Percentiles rank a stretch among this genome's conserved stretches.
Conservation (phyloP, 2,888 invertebrate genomes). For the Caenorhabditis macrosperma region DNA sequence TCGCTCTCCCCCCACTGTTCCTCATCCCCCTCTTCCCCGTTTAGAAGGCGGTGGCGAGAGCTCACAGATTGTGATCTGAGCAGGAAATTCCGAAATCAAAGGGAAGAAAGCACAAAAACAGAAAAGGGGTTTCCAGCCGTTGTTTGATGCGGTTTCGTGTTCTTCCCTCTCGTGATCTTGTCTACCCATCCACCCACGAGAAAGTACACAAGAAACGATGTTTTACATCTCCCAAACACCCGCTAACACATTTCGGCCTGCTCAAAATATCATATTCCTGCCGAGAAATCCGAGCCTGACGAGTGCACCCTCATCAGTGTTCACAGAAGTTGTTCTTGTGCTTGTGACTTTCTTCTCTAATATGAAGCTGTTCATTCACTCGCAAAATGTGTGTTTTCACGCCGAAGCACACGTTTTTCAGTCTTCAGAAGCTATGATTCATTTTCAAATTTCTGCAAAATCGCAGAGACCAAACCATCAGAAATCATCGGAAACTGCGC, state of each 20-base stretch:
- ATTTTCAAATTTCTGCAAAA: neutral
- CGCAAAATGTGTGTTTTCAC: no score
- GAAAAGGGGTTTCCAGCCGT: neutral
- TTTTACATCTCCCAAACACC: constrained; percentile 26
- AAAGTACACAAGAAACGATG: constrained; percentile 26
- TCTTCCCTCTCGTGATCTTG: neutral
- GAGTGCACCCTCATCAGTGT: constrained; percentile 49
- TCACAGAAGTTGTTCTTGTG: no score
- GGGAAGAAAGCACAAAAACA: neutral
- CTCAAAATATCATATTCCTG: neutral
- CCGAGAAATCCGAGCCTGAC: constrained; percentile 26
- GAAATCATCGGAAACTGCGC: neutral
- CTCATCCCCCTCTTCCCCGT: neutral
- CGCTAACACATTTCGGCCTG: neutral
- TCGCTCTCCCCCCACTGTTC: neutral
- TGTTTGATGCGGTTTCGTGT: neutral
- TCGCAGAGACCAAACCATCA: neutral
- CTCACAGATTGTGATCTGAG: neutral
- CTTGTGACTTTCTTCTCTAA: no score
- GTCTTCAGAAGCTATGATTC: constrained; percentile 13
- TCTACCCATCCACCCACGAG: neutral
- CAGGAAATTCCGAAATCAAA: neutral
- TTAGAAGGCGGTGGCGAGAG: neutral
- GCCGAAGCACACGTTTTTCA: no score
- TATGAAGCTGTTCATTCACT: no score